Conservation (phyloP, 2,113 vertebrate genomes). For the Tychaedon coryphoeus region DNA sequence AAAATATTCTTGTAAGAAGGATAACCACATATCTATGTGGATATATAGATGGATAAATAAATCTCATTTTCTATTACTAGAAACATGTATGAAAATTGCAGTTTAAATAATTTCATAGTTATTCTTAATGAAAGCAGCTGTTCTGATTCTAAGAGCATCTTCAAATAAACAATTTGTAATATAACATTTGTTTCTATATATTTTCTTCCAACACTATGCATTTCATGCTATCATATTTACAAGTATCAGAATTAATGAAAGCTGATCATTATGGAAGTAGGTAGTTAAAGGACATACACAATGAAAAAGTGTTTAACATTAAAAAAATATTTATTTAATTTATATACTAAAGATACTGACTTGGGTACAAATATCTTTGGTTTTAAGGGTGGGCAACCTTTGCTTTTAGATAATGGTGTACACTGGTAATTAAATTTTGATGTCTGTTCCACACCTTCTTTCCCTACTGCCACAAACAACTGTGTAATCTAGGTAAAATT, state of each 20-base stretch:
- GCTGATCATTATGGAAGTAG: background rate
- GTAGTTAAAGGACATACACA: background rate
- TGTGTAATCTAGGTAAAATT: background rate
- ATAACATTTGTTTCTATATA: constrained; percentile 1
- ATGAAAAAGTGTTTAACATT: background rate
- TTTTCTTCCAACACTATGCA: constrained; percentile 33
- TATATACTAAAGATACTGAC: background rate
- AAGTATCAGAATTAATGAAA: constrained; percentile 36
- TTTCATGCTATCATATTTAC: constrained; percentile 16
- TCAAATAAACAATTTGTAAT: constrained; percentile 36
- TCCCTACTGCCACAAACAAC: background rate
- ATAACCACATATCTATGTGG: background rate
- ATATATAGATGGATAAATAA: constrained; percentile 9
- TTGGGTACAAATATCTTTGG: background rate
- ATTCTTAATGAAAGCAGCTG: constrained; percentile 67
- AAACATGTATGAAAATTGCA: constrained; percentile 36
- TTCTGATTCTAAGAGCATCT: constrained; percentile 48
- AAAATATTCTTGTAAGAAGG: background rate
- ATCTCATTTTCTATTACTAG: background rate
- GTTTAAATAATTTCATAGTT: constrained; percentile 33
- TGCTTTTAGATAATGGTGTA: background rate
- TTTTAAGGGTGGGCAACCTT: accelerated
- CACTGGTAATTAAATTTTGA: background rate
- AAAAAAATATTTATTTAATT: background rate
- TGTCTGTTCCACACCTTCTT: background rate